A percentile compares a stretch with the other conserved stretches of the same genome.
phyloP scores from a whole-genome alignment of 2,888 invertebrate species.

The Scrobipalpa atriplicella region DNA sequence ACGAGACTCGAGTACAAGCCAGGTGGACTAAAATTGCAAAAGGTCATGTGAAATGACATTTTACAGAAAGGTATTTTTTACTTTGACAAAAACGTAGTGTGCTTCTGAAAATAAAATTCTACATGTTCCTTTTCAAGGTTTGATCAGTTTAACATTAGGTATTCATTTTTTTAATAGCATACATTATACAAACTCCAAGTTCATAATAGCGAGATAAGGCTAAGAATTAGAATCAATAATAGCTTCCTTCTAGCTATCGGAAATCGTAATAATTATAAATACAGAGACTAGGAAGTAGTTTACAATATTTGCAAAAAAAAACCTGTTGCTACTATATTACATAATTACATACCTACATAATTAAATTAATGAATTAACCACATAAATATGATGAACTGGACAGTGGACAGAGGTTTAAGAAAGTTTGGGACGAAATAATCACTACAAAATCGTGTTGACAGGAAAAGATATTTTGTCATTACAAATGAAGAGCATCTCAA shows the following conservation, averaged over 20 bases:
- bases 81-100: background rate
- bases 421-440: background rate
- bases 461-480: background rate
- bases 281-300: background rate
- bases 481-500: background rate
- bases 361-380: too few species aligned
- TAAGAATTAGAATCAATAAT: background rate
- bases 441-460: background rate
- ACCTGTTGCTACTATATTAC: too few species aligned
- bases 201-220: background rate
- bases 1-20: background rate
- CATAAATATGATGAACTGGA: too few species aligned
- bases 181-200: background rate
- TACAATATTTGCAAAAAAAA: background rate
- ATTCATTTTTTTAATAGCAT: background rate
- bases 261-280: background rate
- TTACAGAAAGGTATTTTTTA: background rate
- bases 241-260: slow-evolving; percentile 1
- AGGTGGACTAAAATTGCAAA: background rate
- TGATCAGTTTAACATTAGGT: too few species aligned
- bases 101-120: too few species aligned
- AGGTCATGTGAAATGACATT: background rate
- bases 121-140: too few species aligned
- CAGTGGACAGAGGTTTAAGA: too few species aligned
- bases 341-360: too few species aligned